Evolutionary conservation across 2,888 invertebrate species (phyloP), one percentile per base, ranked within the genome.

Genomic region (Venusia cambrica): DNA sequence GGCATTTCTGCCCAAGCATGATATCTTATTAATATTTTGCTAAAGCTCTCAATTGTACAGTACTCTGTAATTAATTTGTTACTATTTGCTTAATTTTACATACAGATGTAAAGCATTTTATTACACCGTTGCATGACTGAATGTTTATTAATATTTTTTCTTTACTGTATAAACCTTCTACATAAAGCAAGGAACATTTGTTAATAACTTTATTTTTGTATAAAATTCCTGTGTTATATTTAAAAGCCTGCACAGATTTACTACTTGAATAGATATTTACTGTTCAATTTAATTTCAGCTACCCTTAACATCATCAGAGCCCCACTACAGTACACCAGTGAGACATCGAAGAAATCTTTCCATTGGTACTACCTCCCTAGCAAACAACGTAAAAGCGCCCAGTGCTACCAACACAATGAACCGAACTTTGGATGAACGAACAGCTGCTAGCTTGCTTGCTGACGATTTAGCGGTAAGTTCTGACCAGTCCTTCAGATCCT

Each of bases 341-440:
- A 56, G 88, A 10, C 88, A 88, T 39, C 63, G 88, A 28, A 57
- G 88, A 8, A 88, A 88, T 55, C 65, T 85, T 2, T 88, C 88
- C 1, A 87, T 88, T 29, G 88, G 88, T 13, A 75, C 87, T 43
- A 83, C 84, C 53, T 78, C 74, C 69, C 48, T 80, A 48, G 73
- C 80, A 33, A 73, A 70, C 54, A 70, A 59, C 61, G 55, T 65
- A 5, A 40, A 17, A 27, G 11, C 24, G 1, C 40, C 76, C 61
- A 62, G 59, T 49, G 70, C 73, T 28, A 54, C 71, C n/a, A 81
- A 57, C 61, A 81, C 73, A 48, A 88, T 87, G 87, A 87, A 90
- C 35, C 80, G 89, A 25, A 90, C 90, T 6, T 89, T 90, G 69
- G 90, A 90, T 43, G 90, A 90, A 52, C 70, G 88, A 53, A 89